A percentile compares a stretch with the other conserved stretches of the same genome.
phyloP scores from a whole-genome alignment of 2,888 invertebrate species.

The Sarcophaga subvicina region DNA sequence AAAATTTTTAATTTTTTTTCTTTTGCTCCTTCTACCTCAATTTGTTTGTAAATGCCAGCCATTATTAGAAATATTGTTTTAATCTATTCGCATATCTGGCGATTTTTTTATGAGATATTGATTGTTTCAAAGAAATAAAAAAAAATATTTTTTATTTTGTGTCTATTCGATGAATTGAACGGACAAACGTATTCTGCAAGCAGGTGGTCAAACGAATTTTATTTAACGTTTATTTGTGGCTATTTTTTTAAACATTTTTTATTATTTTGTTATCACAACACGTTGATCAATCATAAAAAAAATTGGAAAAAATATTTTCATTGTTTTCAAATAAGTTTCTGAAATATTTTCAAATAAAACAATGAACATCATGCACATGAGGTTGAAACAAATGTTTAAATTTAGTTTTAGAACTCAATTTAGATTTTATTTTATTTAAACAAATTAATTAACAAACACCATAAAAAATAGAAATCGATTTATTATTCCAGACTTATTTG shows the following conservation, averaged over 20 bases:
- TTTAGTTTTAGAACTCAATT: too few species aligned
- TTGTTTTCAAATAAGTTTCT: conserved; percentile 42
- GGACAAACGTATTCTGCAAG: conserved; percentile 48
- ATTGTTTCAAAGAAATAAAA: too few species aligned
- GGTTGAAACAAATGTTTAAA: too few species aligned
- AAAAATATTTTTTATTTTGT: too few species aligned
- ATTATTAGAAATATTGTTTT: conserved; percentile 2
- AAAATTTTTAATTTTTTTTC: conserved; percentile 11
- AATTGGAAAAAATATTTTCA: conserved; percentile 9
- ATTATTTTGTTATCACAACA: conserved; percentile 49
- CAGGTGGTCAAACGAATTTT: conserved; percentile 51
- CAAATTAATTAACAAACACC: too few species aligned
- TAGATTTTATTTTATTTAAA: too few species aligned
- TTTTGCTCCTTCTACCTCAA: not conserved
- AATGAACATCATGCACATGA: too few species aligned
- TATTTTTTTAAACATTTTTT: conserved; percentile 14
- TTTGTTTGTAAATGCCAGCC: conserved; percentile 33
- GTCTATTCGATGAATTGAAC: too few species aligned
- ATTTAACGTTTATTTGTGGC: conserved; percentile 6
- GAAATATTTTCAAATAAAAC: not conserved
- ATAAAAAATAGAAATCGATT: too few species aligned
- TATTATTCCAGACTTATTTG: too few species aligned
- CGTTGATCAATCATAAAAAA: conserved; percentile 55
- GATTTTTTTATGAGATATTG: conserved; percentile 11
- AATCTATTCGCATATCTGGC: not conserved